Evolutionary conservation across 2,113 vertebrate species (phyloP).

Genomic region (Patagioenas fasciata): DNA sequence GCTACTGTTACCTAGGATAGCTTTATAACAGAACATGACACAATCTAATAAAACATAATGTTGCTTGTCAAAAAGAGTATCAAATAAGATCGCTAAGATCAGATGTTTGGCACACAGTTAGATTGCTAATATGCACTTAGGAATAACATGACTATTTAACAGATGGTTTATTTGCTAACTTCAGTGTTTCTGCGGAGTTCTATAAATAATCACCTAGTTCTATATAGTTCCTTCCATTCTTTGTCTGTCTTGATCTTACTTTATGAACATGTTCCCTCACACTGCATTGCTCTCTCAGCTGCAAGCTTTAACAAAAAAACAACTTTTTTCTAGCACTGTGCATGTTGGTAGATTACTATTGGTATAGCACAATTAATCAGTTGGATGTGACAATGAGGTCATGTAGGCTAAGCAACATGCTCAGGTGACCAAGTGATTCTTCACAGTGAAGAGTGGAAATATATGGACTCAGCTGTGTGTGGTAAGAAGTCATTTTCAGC

Average conservation of each 20-base stretch:
- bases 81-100: slow-evolving; percentile 28
- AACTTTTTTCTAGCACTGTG: not conserved
- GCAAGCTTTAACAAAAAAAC: not conserved
- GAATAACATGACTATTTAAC: slow-evolving; percentile 60
- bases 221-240: slow-evolving; percentile 33
- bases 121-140: slow-evolving; percentile 58
- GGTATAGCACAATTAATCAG: not conserved
- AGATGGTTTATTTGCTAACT: slow-evolving; percentile 62
- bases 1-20: slow-evolving; percentile 29
- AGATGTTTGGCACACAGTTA: slow-evolving; percentile 49
- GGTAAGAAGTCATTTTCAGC: not conserved
- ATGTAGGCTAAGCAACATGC: not conserved
- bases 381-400: not conserved
- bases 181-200: slow-evolving; percentile 56
- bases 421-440: not conserved
- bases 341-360: not conserved
- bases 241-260: slow-evolving; percentile 50
- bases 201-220: slow-evolving; percentile 68
- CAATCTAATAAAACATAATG: slow-evolving; percentile 57
- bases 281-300: slow-evolving; percentile 16
- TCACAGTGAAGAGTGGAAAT: not conserved
- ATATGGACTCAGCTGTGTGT: not conserved
- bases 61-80: slow-evolving; percentile 48
- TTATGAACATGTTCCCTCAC: slow-evolving; percentile 37
- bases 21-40: slow-evolving; percentile 35